Evolutionary conservation across 2,113 vertebrate genomes (phyloP).

Genomic region (Acanthochromis polyacanthus): DNA sequence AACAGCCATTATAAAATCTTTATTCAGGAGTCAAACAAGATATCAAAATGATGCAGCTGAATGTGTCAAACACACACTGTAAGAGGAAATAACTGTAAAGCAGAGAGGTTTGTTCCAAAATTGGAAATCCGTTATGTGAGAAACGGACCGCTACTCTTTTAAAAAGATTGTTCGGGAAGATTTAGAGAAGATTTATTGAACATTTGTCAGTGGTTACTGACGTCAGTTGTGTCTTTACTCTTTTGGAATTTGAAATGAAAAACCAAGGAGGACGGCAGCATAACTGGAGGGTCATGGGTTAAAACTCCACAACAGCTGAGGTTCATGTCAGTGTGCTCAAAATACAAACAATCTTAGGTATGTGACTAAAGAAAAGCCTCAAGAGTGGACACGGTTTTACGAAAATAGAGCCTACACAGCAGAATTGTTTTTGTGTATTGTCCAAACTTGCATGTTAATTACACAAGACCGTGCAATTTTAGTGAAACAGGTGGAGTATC

Average conservation of each 20-base stretch:
- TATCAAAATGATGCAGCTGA: constrained; percentile 55
- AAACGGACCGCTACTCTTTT: too few relatives aligned
- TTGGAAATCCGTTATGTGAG: too few relatives aligned
- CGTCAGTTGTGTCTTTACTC: constrained; percentile 5
- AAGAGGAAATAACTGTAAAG: too few relatives aligned
- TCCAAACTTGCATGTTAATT: neutral
- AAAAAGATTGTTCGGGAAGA: too few relatives aligned
- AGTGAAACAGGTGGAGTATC: too few relatives aligned
- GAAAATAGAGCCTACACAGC: too few relatives aligned
- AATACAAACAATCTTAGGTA: too few relatives aligned
- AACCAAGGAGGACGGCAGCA: neutral
- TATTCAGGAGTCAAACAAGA: constrained; percentile 62
- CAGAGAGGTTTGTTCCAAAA: too few relatives aligned
- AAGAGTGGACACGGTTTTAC: neutral
- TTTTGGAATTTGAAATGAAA: constrained; percentile 10
- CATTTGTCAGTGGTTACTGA: neutral
- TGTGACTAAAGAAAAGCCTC: too few relatives aligned
- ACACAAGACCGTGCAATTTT: too few relatives aligned
- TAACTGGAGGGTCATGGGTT: constrained; percentile 3
- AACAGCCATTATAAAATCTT: constrained; percentile 67
- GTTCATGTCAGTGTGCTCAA: too few relatives aligned
- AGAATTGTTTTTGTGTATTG: neutral
- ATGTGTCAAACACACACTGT: too few relatives aligned
- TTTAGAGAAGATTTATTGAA: neutral
- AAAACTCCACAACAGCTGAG: neutral